Evolutionary conservation across 2,797 vertebrate genomes (phyloP).

Genomic region (Streptopelia turtur): DNA sequence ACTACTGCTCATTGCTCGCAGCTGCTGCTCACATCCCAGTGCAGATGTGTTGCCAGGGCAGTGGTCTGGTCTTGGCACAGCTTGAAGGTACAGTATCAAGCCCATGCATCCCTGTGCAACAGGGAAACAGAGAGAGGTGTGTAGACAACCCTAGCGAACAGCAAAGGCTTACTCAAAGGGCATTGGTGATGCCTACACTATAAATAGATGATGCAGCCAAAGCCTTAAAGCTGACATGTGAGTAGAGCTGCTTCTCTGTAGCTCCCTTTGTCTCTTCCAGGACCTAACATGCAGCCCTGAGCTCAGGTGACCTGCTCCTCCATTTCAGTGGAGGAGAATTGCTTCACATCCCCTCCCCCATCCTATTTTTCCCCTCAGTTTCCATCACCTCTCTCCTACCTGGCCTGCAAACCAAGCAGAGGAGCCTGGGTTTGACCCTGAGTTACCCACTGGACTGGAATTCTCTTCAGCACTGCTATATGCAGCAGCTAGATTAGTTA

Average conservation of each 20-base stretch:
- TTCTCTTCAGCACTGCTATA: neutral
- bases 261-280: neutral
- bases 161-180: neutral
- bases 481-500: slow-evolving; percentile 46
- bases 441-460: neutral
- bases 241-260: neutral
- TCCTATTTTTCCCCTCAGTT: neutral
- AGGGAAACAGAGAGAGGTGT: neutral
- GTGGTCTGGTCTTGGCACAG: neutral
- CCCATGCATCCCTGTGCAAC: neutral
- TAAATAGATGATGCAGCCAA: neutral
- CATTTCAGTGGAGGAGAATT: neutral
- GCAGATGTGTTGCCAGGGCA: neutral
- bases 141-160: neutral
- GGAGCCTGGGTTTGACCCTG: neutral
- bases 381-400: neutral
- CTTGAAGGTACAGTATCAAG: neutral
- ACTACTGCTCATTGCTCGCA: neutral
- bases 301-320: neutral
- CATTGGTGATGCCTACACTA: accelerated
- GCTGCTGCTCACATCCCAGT: neutral
- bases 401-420: neutral
- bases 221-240: neutral
- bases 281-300: neutral
- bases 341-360: neutral